Evolutionary conservation across 2,888 invertebrate species (phyloP).

Genomic region (Heliconius erato): DNA sequence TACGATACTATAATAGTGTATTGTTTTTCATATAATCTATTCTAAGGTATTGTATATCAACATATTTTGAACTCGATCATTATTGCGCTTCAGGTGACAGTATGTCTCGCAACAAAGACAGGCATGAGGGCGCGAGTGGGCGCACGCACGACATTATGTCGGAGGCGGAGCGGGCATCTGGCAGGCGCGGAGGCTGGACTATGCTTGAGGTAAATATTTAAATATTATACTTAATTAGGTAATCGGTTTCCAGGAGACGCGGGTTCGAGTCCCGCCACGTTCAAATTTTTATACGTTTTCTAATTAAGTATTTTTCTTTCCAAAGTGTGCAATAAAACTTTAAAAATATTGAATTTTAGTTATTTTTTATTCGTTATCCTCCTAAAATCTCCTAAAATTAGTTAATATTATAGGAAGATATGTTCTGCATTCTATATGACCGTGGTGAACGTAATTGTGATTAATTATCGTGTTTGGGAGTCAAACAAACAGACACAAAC

Average conservation of each 20-base stretch:
- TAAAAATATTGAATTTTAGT: too few species aligned
- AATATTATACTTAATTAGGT: too few species aligned
- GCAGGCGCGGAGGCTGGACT: slow-evolving; percentile 97
- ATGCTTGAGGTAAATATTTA: slow-evolving; percentile 90
- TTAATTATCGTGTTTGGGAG: background rate
- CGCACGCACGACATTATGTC: slow-evolving; percentile 97
- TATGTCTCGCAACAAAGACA: slow-evolving; percentile 94
- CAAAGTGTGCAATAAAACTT: too few species aligned
- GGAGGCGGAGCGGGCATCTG: slow-evolving; percentile 95
- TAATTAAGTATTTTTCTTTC: too few species aligned
- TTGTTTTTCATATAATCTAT: background rate
- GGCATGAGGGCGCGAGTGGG: slow-evolving; percentile 93
- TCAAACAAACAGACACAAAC: background rate
- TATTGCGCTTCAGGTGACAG: slow-evolving; percentile 78
- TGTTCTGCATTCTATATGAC: too few species aligned
- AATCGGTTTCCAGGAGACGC: too few species aligned
- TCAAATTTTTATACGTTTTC: too few species aligned
- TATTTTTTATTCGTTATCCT: background rate
- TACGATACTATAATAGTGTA: background rate
- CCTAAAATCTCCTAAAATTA: background rate
- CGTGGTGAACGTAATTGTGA: too few species aligned
- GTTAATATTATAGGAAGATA: background rate
- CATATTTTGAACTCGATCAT: slow-evolving; percentile 4
- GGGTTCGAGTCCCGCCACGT: too few species aligned
- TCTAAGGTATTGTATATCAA: background rate